Conservation (phyloP, 2,113 vertebrate genomes). For the Cervus canadensis region DNA sequence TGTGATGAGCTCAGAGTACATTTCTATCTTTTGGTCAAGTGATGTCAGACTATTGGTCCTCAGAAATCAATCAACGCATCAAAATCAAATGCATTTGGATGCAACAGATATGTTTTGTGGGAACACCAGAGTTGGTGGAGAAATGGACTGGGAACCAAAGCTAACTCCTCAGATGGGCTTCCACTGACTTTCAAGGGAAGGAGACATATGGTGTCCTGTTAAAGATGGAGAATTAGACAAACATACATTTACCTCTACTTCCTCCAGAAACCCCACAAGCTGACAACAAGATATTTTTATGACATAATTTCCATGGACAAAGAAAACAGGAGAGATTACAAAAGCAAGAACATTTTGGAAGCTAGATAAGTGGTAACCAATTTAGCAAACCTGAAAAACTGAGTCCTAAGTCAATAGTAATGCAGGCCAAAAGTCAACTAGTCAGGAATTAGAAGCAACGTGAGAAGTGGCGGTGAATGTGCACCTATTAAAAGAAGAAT, state of each 20-base stretch:
- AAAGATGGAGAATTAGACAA: background rate
- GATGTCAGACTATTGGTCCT: background rate
- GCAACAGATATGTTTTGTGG: background rate
- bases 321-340: background rate
- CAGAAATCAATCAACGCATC: background rate
- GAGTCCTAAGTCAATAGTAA: background rate
- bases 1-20: background rate
- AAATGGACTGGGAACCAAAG: background rate
- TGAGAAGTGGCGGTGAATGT: background rate
- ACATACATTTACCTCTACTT: background rate
- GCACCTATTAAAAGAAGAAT: background rate
- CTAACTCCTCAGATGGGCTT: background rate
- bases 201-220: background rate
- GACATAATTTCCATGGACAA: background rate
- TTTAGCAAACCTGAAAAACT: background rate
- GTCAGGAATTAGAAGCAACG: background rate
- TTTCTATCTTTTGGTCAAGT: background rate
- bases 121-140: background rate
- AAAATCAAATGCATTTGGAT: background rate
- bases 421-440: background rate
- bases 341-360: background rate
- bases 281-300: background rate
- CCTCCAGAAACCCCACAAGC: background rate
- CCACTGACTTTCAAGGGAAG: background rate
- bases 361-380: background rate